Base-by-base conservation (phyloP, 2,113 vertebrate genomes). In the Carollia perspicillata region DNA sequence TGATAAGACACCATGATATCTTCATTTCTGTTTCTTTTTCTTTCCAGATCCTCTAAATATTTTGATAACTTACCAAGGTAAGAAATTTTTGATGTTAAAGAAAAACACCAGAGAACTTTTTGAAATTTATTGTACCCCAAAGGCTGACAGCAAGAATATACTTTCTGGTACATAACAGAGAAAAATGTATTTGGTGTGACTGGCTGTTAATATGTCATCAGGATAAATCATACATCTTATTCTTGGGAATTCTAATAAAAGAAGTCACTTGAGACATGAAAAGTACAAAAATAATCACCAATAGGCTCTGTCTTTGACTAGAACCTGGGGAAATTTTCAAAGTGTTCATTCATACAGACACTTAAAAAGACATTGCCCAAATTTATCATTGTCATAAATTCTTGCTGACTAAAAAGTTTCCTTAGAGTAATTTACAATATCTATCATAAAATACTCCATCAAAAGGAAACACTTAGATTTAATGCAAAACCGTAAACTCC, bases 311-410 rank as follows among this genome's bases (percentile, higher is more conserved):
- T 94, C 97, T 98, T 68, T 74, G 79, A 79, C 68, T 95, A 44
- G 92, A 96, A 98, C 53, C 83, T 44, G 42, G 51, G 92, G 51
- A n/a, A 96, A 95, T 90, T 96, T 40, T 90, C 37, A 80, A 97
- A 97, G 97, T 51, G n/a, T 95, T 98, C 97, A 98, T 97, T 98
- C 97, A 95, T 16, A 90, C 91, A 97, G 95, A 87, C 85, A 97
- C 79, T 98, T 98, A 96, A 95, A 98, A 96, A 97, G 78, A 60
- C 69, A 97, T 97, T 81, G 51, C 40, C 95, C 78, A 79, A 96
- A 98, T 98, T 98, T 98, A 97, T 98, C 95, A 97, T 65, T 96
- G 89, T 95, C 91, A 72, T 96, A 96, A 98, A 97, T 98, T 98
- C 97, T 94, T 93, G 81, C 96, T 97, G 98, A 97, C 97, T 98